Evolutionary conservation across 2,888 invertebrate species (phyloP), one percentile per base, ranked within the genome.

Genomic region (Apodemia zela): DNA sequence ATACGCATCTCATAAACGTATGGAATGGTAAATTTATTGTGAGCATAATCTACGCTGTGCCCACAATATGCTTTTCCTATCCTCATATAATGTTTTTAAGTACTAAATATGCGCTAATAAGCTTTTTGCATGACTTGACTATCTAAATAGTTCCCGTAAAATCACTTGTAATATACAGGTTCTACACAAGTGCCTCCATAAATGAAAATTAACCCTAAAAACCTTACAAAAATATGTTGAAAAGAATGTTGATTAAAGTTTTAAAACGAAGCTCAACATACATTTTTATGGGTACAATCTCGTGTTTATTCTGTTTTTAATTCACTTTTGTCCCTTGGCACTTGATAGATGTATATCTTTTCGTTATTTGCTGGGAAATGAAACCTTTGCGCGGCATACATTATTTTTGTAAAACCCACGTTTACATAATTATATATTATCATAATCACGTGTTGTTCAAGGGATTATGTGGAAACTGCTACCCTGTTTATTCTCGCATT

Each of bases 11-110:
- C 90, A 68, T 71, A 89, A 3, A 81, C 59, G 57, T 83, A 73
- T 10, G 73, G 70, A 13, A 86, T 76, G 8, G 76, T 77, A 10
- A 66, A 35, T 35, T 78, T 76, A 54, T 67, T 68, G 60, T 69
- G 73, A 2, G 85, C 89, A 63, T 76, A 88, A 73, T 91, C 90
- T 3, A 90, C 85, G 68, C 89, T 87, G 68, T 86, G 82, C 0
- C 90, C 90, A 65, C 90, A 91, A 15, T 78, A 76, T 0, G 76
- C 18, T 61, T 75, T 75, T 0, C 82, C 84, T n/a, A n/a, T n/a
- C 5, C 4, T 29, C 29, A 29, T 4, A 29, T 29, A 29, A 29
- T 3, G 29, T 29, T 29, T 29, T 29, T 29, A 29, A 29, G 29
- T 5, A 29, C 4, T 29, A 29, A n/a, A n/a, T 29, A 29, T 29